Percentiles rank a stretch among this genome's conserved stretches.
Conservation (phyloP, 2,113 vertebrate species). For the Rhabdornis inornatus region DNA sequence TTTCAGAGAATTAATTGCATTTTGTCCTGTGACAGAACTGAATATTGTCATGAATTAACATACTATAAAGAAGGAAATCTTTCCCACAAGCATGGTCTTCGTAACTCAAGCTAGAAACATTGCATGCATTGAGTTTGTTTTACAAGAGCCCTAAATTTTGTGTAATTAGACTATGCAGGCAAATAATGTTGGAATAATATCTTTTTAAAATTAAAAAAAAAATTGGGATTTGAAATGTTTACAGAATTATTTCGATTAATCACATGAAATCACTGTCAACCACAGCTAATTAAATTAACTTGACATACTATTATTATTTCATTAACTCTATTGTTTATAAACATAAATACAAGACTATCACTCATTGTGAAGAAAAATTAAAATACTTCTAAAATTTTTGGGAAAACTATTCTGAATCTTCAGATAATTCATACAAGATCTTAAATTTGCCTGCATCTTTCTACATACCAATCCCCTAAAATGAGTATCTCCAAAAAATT, state of each 20-base stretch:
- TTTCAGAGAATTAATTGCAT: not conserved
- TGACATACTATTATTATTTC: not conserved
- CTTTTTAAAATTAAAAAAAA: not conserved
- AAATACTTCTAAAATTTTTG: not conserved
- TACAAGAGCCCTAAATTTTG: not conserved
- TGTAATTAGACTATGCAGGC: not conserved
- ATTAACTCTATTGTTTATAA: not conserved
- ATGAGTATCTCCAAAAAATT: not conserved
- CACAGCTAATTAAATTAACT: not conserved
- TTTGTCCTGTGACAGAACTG: not conserved
- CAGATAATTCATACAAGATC: not conserved
- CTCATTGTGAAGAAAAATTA: not conserved
- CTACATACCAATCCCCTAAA: not conserved
- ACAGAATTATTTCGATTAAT: not conserved
- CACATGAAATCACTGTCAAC: not conserved
- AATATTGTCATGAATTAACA: not conserved
- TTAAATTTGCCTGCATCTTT: not conserved
- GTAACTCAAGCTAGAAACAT: not conserved
- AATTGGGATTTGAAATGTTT: not conserved
- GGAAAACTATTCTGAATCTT: not conserved
- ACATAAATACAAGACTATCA: not conserved
- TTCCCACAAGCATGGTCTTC: not conserved
- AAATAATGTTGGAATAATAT: not conserved
- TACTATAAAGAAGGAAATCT: not conserved
- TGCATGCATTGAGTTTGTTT: not conserved